Conservation (phyloP, 2,797 vertebrate species). For the Notoglanidium macrostoma region DNA sequence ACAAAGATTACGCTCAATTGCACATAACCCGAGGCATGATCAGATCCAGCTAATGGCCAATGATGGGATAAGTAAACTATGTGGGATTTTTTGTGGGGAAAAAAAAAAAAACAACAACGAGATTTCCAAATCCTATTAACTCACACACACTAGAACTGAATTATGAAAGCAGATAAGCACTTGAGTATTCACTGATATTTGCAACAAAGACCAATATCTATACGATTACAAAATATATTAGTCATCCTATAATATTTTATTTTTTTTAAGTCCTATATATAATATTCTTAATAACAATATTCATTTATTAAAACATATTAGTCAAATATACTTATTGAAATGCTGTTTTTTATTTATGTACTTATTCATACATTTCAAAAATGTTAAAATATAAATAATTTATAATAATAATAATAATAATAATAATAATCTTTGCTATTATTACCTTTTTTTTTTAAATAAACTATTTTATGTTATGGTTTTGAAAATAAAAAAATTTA, state of each 20-base stretch:
- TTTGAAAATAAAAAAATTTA: too few relatives aligned
- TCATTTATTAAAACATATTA: too few relatives aligned
- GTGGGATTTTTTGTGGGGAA: not conserved
- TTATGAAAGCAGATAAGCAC: not conserved
- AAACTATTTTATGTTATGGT: too few relatives aligned
- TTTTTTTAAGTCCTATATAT: too few relatives aligned
- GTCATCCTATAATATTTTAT: not conserved
- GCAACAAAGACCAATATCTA: not conserved
- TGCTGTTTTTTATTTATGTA: not conserved
- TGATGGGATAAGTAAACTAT: not conserved
- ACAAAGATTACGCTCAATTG: conserved; percentile 48
- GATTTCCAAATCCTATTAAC: not conserved
- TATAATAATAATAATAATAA: too few relatives aligned
- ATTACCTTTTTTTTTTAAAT: not conserved
- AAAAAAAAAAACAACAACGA: too few relatives aligned
- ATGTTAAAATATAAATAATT: not conserved
- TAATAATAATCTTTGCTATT: not conserved
- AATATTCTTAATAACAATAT: too few relatives aligned
- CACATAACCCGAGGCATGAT: conserved; percentile 26
- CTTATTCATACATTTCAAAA: not conserved
- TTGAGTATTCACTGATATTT: not conserved
- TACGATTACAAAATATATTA: not conserved
- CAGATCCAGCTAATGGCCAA: not conserved
- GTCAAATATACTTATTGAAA: not conserved
- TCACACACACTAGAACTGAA: not conserved